Evolutionary conservation across 2,113 vertebrate species (phyloP).

Genomic region (Arizona elegans): DNA sequence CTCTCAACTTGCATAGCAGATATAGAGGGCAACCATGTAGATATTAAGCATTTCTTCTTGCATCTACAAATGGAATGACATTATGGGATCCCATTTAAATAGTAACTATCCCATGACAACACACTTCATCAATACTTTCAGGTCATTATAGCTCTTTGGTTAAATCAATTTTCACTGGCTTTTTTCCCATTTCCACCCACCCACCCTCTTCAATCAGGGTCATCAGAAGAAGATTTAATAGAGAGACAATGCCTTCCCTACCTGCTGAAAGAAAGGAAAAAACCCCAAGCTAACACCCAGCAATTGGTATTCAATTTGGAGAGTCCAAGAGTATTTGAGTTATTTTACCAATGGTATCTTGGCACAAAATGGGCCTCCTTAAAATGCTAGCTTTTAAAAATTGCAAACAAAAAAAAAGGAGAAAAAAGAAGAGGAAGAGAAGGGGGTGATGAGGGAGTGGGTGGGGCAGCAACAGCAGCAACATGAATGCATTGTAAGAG

Average conservation of each 20-base stretch:
- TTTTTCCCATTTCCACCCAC: neutral
- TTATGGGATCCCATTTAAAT: neutral
- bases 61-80: neutral
- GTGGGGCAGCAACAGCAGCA: neutral
- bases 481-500: neutral
- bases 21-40: neutral
- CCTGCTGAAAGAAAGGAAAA: neutral
- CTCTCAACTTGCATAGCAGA: neutral
- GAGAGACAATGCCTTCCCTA: neutral
- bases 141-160: neutral
- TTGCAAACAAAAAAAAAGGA: neutral
- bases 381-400: neutral
- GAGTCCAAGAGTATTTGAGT: neutral
- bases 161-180: neutral
- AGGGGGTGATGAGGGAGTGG: neutral
- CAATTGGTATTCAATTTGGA: neutral
- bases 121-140: neutral
- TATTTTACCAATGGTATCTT: neutral
- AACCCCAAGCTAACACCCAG: neutral
- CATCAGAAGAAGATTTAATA: neutral
- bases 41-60: neutral
- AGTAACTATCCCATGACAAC: neutral
- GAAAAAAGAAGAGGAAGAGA: neutral
- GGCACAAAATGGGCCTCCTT: neutral
- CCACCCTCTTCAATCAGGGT: neutral